Evolutionary conservation across 2,113 vertebrate genomes (phyloP).

Genomic region (Trachemys scripta): DNA sequence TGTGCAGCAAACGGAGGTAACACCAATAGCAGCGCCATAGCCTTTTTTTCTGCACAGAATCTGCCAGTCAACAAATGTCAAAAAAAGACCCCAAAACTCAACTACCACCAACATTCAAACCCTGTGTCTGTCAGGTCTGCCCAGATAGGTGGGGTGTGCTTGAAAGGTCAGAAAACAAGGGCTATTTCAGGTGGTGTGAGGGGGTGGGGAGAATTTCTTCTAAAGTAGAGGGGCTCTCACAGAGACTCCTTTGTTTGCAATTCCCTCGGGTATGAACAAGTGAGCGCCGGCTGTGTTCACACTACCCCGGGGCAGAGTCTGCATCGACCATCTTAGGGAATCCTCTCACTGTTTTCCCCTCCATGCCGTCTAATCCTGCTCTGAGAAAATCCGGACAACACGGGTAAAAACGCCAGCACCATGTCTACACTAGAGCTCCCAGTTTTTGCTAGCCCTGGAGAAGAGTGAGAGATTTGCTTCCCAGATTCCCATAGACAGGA

Average conservation of each 20-base stretch:
- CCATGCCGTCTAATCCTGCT: neutral
- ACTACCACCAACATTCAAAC: neutral
- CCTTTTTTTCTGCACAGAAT: neutral
- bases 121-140: neutral
- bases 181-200: neutral
- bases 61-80: neutral
- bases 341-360: neutral
- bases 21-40: neutral
- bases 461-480: neutral
- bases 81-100: neutral
- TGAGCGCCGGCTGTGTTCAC: neutral
- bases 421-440: no score
- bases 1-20: neutral
- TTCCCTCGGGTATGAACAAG: neutral
- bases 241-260: neutral
- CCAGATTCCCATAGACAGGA: neutral
- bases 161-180: neutral
- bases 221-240: neutral
- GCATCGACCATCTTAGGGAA: neutral
- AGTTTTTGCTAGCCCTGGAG: neutral
- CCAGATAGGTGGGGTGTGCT: neutral
- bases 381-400: neutral
- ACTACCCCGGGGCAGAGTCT: neutral
- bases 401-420: neutral
- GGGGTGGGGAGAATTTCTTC: neutral